A percentile compares a stretch with the other conserved stretches of the same genome.
Evolutionary conservation across 1,140 invertebrate genomes (phyloP).

Genomic region (Drosophila auraria): DNA sequence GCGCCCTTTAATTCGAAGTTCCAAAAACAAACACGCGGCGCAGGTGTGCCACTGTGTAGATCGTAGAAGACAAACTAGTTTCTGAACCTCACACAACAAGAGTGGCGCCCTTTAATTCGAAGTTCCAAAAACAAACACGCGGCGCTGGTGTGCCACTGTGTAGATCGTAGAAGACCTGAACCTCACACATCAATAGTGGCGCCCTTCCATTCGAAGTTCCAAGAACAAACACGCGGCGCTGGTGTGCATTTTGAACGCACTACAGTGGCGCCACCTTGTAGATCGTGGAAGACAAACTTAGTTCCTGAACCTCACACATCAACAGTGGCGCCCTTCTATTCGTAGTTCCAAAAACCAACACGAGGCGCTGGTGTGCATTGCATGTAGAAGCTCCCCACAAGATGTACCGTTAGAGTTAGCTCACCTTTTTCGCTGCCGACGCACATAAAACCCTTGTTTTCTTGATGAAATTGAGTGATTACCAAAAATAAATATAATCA

Average conservation of each 20-base stretch:
- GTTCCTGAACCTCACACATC: not conserved
- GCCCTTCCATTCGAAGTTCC: not conserved
- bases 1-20: not conserved
- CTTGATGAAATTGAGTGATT: not conserved
- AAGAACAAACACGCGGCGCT: not conserved
- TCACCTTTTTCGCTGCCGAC: not conserved
- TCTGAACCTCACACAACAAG: not conserved
- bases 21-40: not conserved
- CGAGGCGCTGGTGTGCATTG: not conserved
- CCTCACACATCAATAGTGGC: not conserved
- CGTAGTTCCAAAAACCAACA: not conserved
- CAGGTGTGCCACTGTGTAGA: no score
- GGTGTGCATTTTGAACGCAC: no score
- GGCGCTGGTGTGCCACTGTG: no score
- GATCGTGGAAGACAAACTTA: not conserved
- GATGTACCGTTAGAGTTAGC: not conserved
- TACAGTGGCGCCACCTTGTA: no score
- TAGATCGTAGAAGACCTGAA: not conserved
- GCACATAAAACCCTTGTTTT: not conserved
- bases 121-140: not conserved
- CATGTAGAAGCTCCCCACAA: not conserved
- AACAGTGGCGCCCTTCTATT: not conserved
- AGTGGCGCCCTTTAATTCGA: not conserved
- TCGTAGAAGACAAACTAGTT: not conserved
- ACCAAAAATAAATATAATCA: not conserved